Percentiles rank a stretch among this genome's conserved stretches.
phyloP scores from a whole-genome alignment of 2,113 vertebrate genomes.

The Pygoscelis antarcticus region DNA sequence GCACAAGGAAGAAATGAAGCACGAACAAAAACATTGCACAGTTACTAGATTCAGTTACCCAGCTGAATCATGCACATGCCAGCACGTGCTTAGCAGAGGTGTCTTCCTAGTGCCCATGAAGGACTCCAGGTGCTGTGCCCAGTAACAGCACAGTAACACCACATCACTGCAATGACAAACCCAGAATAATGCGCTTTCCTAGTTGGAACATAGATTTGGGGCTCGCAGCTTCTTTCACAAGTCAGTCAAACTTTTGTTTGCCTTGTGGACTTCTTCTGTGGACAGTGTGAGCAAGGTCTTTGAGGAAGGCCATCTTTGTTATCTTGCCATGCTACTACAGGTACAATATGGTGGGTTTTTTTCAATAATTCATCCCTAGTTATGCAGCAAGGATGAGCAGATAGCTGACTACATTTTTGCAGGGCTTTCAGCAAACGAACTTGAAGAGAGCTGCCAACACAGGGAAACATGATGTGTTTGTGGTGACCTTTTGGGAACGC shows the following conservation, averaged over 20 bases:
- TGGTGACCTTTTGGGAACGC: background rate
- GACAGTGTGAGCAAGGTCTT: background rate
- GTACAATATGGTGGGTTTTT: fast-evolving
- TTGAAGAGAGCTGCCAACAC: background rate
- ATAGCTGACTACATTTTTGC: background rate
- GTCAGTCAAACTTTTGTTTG: background rate
- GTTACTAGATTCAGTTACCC: background rate
- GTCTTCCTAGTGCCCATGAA: background rate
- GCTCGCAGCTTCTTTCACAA: background rate
- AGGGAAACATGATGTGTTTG: background rate
- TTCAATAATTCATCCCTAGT: background rate
- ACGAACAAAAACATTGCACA: background rate
- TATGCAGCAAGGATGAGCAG: background rate
- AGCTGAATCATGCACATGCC: background rate
- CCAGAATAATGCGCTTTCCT: background rate
- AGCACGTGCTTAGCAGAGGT: background rate
- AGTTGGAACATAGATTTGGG: background rate
- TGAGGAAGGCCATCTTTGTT: background rate
- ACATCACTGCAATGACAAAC: background rate
- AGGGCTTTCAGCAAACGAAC: background rate
- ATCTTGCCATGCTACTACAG: background rate
- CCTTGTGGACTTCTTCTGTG: background rate
- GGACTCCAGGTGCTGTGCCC: background rate
- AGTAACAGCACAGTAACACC: background rate
- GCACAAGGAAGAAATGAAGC: background rate